A percentile compares a stretch with the other conserved stretches of the same genome.
phyloP scores from a whole-genome alignment of 2,888 invertebrate genomes.

The Holacanthella duospinosa region DNA sequence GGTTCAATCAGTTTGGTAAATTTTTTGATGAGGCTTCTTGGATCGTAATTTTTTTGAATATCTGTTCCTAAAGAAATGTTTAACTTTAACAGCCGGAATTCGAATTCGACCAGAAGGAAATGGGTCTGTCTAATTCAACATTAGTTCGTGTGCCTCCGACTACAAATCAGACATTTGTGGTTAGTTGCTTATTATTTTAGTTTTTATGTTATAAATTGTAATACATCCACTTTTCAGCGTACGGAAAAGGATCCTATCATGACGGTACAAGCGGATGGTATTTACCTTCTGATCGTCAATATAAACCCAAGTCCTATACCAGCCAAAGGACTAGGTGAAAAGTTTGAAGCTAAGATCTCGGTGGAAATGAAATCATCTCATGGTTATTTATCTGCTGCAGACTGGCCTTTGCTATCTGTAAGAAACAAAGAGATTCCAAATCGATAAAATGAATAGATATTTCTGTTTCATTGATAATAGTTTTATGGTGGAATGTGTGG shows the following conservation, averaged over 20 bases:
- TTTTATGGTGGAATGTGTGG: constrained; percentile 50
- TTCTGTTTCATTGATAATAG: neutral
- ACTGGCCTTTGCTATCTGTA: constrained; percentile 77
- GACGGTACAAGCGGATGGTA: constrained; percentile 56
- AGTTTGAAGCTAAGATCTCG: constrained; percentile 52
- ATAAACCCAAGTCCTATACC: constrained; percentile 41
- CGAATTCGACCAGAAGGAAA: neutral
- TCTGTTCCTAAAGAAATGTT: neutral
- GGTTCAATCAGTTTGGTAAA: constrained; percentile 25
- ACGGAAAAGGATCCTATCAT: constrained; percentile 46
- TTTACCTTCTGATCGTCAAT: constrained; percentile 54
- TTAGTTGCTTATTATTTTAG: too few relatives aligned
- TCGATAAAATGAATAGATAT: neutral
- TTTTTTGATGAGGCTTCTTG: too few relatives aligned
- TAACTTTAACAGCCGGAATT: neutral
- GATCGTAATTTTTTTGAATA: neutral
- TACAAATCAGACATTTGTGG: neutral
- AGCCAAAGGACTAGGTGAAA: constrained; percentile 38
- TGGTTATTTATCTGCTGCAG: constrained; percentile 77
- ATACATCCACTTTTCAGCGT: neutral
- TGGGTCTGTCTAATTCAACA: neutral
- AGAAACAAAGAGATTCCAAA: constrained; percentile 39
- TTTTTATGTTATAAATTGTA: neutral
- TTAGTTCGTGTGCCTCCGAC: neutral
- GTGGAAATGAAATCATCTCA: constrained; percentile 64